These are phyloP conservation scores for Anolis carolinensis DNA, from an alignment of 2,113 vertebrate genomes.

Conservation along the genomic window DNA sequence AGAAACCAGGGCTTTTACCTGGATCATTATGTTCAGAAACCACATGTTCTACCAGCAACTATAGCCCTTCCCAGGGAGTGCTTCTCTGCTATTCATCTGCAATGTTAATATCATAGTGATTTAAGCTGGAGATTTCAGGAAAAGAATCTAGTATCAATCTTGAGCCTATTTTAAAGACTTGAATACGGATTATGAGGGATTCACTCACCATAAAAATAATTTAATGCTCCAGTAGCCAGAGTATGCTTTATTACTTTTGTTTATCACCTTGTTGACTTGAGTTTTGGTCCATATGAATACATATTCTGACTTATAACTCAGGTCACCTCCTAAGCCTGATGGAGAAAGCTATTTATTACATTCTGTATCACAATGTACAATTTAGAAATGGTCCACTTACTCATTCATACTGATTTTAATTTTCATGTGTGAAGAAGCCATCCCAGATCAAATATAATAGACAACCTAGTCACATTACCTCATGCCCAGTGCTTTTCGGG, in stretches of 20 bases:
- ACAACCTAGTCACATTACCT: background rate
- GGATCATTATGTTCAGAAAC: background rate
- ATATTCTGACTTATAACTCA: background rate
- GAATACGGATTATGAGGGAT: conserved; percentile 10
- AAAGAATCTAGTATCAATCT: background rate
- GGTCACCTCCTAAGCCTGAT: background rate
- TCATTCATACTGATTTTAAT: no score
- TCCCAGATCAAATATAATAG: background rate
- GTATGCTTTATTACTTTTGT: background rate
- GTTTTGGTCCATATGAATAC: background rate
- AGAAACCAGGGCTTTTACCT: background rate
- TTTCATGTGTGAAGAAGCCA: background rate
- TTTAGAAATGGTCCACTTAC: background rate
- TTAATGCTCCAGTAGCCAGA: background rate
- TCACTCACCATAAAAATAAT: background rate
- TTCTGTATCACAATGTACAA: background rate
- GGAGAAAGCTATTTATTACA: background rate
- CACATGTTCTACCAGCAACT: background rate
- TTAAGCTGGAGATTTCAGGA: background rate
- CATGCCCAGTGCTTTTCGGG: background rate
- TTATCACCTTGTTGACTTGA: background rate
- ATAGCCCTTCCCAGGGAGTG: background rate
- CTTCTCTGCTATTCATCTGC: background rate
- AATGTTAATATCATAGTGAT: background rate
- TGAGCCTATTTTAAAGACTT: background rate